Evolutionary conservation across 2,797 vertebrate species (phyloP), one percentile per base, ranked within the genome.

Genomic region (Clarias platycephalus): DNA sequence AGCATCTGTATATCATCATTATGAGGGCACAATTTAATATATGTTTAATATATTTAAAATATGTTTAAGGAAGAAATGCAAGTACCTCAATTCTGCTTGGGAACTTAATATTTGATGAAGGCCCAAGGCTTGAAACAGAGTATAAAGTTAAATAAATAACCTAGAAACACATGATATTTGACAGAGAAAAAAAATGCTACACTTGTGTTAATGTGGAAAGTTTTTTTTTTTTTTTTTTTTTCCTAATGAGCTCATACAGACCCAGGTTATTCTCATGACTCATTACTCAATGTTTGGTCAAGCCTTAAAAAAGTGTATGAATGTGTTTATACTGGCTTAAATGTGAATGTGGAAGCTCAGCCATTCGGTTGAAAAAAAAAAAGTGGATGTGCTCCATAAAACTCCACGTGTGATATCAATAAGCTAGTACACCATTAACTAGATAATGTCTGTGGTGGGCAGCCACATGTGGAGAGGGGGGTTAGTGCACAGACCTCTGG

Each of bases 381-480:
- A 66, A 79, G 90, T 72, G 88, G 93, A 93, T 93, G 87, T 92
- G 94, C 91, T 94, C 92, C 94, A 95, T 95, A 94, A 94, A 95
- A 90, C 70, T 92, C 90, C 49, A 89, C 94, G 92, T 91, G 92
- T 95, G 94, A 95, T 94, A 91, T 92, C 93, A 94, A 95, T 95
- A 90, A 94, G 92, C 93, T 94, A 94, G 94, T 95, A 94, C 90
- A 91, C 91, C 91, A 95, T 95, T 96, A 95, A 95, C 93, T 89
- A 92, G 92, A 92, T 94, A 94, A 95, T 94, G 93, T 93, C 92
- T 91, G 92, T 91, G 86, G 91, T 93, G 92, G 91, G 89, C 91
- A 90, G 88, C 90, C 93, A 91, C 93, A 92, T 93, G 93, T 90
- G 90, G 88, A 89, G 92, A 87, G 72, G 88, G 85, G 66, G 85